Base-by-base conservation (phyloP, 2,113 vertebrate species). In the Ceyx margarethae region DNA sequence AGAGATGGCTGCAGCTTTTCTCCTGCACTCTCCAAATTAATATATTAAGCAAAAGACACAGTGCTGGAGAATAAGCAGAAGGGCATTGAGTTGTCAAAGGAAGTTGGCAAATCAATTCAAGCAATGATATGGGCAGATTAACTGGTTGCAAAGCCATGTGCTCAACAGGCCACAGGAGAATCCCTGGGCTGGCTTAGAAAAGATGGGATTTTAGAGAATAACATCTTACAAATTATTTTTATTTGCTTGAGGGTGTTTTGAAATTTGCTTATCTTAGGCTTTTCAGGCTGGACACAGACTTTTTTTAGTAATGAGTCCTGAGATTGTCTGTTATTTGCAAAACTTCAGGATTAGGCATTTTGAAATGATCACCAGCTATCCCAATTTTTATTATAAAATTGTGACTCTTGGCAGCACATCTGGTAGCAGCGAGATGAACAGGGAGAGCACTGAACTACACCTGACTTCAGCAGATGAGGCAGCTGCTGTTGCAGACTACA, bases 31-130 rank as follows among this genome's bases (percentile, higher is more conserved):
- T 45, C 80, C 12, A 8, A 31, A 6, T 4, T 64, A 2, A 0
- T 4, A 1, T 1, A 6, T 8, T 31, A 74, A 62, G 37, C 13
- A 22, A 11, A 84, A 81, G 35, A 33, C 21, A 2, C 1, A 0
- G 76, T 0, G 2, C 40, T 28, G 62, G 40, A 46, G 65, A 31
- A 15, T 2, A 18, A 79, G 81, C 45, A 8, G 16, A 40, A 67
- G 50, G 69, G 45, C 84, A 45, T 22, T 23, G 5, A 19, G 12
- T 19, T 10, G 17, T 17, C 5, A 0, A 11, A 58, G 60, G 21
- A 11, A 67, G 17, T 14, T 14, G 61, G 65, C 50, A 76, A 33
- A 86, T 57, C 10, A 45, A 7, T 64, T 51, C 65, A 7, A 23
- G 62, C 37, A 33, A 3, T 29, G 11, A 4, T 33, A 7, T 4